Base-by-base conservation (phyloP, 2,888 invertebrate genomes). In the Seira musarum region DNA sequence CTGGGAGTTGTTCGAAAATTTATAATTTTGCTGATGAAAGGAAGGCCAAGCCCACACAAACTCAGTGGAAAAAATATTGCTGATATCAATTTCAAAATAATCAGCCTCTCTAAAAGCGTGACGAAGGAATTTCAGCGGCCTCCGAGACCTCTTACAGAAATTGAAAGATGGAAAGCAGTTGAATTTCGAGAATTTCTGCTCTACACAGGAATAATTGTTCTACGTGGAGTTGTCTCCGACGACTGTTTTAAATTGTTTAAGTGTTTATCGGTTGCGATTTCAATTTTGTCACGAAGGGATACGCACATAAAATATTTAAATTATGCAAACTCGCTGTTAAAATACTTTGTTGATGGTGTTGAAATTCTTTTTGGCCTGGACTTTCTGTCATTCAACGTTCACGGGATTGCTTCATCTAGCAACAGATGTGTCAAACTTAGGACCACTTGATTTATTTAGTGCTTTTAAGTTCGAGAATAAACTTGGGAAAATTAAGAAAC, bases 111-210 rank as follows among this genome's bases (percentile, higher is more conserved):
- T 46, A 24, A 22, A 0, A 1, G 21, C 17, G 49, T 66, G 0
- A 5, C 53, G n/a, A 0, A 5, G 15, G 87, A 87, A 71, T 87
- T 87, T 80, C 70, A 64, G 0, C 60, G 87, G 21, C 87, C 86
- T 78, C 86, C 85, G 0, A 71, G 87, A 35, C 10, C 80, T 10
- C 25, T 87, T 0, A 61, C 6, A 53, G 84, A 87, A 60, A 21
- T 86, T 0, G 86, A 86, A 0, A 63, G 86, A n/a, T 87, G 87
- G 86, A 87, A 87, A 71, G 87, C 87, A 8, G 85, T 85, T 0
- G 87, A 87, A 74, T 87, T 84, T 66, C 46, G 87, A 3, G 80
- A 78, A 24, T 83, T 87, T 81, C 24, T 87, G 1, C 35, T 87
- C 10, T 87, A 87, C 68, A 85, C 83, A 10, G 87, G 87, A 5